Evolutionary conservation across 2,888 invertebrate genomes (phyloP).

Genomic region (Leptothorax acervorum): DNA sequence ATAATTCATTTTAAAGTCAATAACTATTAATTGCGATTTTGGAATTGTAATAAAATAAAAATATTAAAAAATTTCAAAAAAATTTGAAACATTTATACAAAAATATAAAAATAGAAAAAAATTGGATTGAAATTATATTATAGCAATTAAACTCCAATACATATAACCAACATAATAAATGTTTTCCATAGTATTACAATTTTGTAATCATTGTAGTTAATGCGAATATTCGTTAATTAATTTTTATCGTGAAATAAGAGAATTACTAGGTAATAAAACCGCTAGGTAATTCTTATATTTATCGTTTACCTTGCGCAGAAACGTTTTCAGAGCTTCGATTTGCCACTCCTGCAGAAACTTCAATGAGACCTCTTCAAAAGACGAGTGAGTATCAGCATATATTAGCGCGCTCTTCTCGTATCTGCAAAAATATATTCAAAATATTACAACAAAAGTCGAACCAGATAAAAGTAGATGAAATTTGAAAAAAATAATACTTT

Average conservation of each 20-base stretch:
- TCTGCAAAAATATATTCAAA: slow-evolving; percentile 77
- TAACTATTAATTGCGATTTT: neutral
- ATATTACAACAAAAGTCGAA: neutral
- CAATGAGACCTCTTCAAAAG: slow-evolving; percentile 97
- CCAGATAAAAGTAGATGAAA: neutral
- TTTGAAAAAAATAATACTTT: slow-evolving; percentile 21
- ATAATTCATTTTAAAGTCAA: slow-evolving; percentile 45
- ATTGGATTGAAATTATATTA: neutral
- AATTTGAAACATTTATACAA: neutral
- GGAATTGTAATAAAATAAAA: neutral
- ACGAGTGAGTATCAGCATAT: slow-evolving; percentile 95
- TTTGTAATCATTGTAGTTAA: neutral
- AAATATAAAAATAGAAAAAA: neutral
- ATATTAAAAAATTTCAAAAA: neutral
- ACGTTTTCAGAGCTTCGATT: slow-evolving; percentile 94
- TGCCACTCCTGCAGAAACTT: slow-evolving; percentile 94
- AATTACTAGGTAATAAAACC: neutral
- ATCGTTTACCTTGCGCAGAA: slow-evolving; percentile 89
- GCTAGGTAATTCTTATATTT: neutral
- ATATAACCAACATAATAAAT: neutral
- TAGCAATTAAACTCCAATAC: neutral
- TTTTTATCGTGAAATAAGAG: no score
- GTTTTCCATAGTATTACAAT: neutral
- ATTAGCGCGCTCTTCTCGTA: slow-evolving; percentile 94
- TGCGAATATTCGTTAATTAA: neutral